Evolutionary conservation across 2,888 invertebrate genomes (phyloP), one percentile per base, ranked within the genome.

Genomic region (Branchipolynoe longqiensis): DNA sequence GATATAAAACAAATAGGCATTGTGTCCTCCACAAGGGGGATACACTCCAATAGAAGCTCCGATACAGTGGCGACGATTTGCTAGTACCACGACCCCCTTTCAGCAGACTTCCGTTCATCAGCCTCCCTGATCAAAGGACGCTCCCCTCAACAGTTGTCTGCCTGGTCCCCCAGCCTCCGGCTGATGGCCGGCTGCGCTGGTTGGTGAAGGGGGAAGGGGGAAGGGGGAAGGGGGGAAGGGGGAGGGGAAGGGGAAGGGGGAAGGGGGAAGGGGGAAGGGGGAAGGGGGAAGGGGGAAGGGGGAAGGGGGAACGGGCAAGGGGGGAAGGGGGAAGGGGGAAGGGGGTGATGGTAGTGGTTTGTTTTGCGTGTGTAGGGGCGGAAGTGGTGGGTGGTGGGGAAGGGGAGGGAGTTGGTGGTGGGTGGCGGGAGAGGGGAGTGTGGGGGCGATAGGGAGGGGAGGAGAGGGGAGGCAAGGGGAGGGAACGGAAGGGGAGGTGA

Each of bases 81-180:
- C n/a, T n/a, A n/a, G n/a, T n/a, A n/a, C n/a, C n/a, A n/a, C n/a
- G n/a, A n/a, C n/a, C n/a, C n/a, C n/a, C n/a, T n/a, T n/a, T n/a
- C n/a, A n/a, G n/a, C n/a, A n/a, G n/a, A n/a, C n/a, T n/a, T n/a
- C 38, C 38, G 36, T 69, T 38, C 69, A 38, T 38, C 69, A 33
- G 18, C 36, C 33, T 69, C n/a, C 22, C 69, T 69, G 69, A 69
- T 69, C 69, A 69, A 69, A 69, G 69, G 36, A 22, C n/a, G 69
- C 69, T 38, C n/a, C n/a, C 36, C 69, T 69, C 69, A 69, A 69
- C 69, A 69, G 69, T 69, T 69, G 69, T 69, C 69, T 33, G 69
- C 69, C 69, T 14, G 38, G 14, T 69, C 69, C 69, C 69, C 38
- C 69, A 33, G 69, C 33, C 36, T 33, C n/a, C 69, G 69, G 69